phyloP scores from a whole-genome alignment of 2,113 vertebrate species.

The Paramormyrops kingsleyae region DNA sequence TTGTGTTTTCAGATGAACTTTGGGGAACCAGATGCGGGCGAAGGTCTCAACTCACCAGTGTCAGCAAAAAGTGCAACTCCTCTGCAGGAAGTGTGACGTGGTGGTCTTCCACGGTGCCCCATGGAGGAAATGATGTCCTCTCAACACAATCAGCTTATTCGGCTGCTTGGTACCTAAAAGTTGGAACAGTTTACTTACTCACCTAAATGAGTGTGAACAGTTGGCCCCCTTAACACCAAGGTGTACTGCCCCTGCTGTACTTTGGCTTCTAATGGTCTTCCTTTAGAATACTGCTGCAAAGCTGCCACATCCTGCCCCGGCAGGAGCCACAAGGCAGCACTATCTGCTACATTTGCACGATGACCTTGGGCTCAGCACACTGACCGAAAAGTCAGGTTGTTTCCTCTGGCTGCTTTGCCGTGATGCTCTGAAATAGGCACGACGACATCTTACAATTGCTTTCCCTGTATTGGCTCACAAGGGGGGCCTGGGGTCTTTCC shows the following conservation, averaged over 20 bases:
- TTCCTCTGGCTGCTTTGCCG: background rate
- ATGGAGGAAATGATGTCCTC: background rate
- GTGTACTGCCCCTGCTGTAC: background rate
- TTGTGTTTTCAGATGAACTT: background rate
- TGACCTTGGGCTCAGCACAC: background rate
- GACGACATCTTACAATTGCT: background rate
- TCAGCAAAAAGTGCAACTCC: background rate
- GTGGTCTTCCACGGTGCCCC: background rate
- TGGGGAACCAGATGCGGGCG: background rate
- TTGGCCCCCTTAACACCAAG: background rate
- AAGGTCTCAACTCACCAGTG: background rate
- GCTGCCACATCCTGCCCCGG: background rate
- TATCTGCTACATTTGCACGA: background rate
- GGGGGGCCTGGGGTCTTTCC: background rate
- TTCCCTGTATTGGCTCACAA: background rate
- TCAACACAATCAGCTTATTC: background rate
- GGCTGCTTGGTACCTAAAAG: background rate
- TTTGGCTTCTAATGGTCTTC: background rate
- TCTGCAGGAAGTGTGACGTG: background rate
- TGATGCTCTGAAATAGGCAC: background rate
- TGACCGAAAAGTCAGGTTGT: background rate
- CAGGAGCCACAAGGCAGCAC: background rate
- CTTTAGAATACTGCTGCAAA: background rate
- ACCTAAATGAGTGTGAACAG: background rate
- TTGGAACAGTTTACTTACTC: background rate